Evolutionary conservation across 2,113 vertebrate species (phyloP).

Genomic region (Odocoileus virginianus): DNA sequence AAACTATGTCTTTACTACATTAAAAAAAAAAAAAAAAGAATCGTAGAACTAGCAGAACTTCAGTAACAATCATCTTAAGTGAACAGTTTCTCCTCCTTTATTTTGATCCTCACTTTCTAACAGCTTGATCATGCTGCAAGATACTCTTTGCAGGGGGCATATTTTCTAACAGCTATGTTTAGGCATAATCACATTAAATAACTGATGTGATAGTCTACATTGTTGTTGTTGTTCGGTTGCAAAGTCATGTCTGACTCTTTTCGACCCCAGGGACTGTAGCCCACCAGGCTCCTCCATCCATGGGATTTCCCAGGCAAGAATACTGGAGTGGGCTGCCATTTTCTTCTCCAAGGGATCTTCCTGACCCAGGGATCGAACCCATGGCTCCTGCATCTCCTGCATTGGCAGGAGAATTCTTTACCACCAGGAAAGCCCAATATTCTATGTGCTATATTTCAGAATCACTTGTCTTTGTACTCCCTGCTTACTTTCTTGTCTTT

Average conservation of each 20-base stretch:
- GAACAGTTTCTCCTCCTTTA: neutral
- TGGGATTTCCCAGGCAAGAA: neutral
- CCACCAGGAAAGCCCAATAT: neutral
- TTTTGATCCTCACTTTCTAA: neutral
- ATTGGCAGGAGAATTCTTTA: neutral
- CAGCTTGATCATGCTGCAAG: neutral
- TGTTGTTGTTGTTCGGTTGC: neutral
- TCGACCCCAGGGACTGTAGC: neutral
- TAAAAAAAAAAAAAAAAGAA: neutral
- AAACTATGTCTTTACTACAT: neutral
- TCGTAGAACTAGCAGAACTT: neutral
- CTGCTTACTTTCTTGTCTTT: neutral
- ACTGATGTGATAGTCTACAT: neutral
- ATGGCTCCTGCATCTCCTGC: neutral
- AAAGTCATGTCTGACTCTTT: neutral
- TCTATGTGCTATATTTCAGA: neutral
- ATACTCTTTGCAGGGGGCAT: neutral
- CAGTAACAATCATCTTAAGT: neutral
- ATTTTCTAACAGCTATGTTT: neutral
- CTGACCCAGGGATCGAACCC: neutral
- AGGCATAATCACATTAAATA: neutral
- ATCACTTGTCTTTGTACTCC: neutral
- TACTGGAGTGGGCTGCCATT: neutral
- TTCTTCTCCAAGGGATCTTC: neutral
- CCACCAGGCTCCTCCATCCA: neutral